Conservation (phyloP, 2,888 invertebrate species). For the Pardosa pseudoannulata region DNA sequence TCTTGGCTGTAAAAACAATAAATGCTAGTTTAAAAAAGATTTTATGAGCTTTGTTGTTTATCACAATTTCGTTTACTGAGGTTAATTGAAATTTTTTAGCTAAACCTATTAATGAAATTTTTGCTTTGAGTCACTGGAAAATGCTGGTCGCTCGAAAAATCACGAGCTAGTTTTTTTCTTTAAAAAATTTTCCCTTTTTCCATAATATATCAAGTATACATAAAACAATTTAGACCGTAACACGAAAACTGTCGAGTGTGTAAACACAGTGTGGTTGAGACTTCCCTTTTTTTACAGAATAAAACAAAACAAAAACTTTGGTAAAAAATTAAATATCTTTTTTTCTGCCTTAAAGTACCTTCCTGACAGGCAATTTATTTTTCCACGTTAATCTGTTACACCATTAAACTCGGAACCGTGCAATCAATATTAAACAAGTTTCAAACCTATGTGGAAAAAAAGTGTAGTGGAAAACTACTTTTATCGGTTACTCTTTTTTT, state of each 20-base stretch:
- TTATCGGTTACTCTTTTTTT: conserved; percentile 28
- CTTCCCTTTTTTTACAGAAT: not conserved
- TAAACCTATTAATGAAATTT: no score
- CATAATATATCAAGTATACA: not conserved
- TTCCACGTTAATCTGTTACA: conserved; percentile 29
- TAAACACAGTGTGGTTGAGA: conserved; percentile 1
- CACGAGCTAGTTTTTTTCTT: not conserved
- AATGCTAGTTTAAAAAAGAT: no score
- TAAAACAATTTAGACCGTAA: not conserved
- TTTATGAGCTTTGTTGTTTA: no score
- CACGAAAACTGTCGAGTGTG: not conserved
- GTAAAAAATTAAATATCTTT: not conserved
- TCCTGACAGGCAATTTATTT: conserved; percentile 54
- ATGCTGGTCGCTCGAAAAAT: not conserved
- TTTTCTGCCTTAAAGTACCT: conserved; percentile 39
- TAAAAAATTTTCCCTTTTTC: not conserved
- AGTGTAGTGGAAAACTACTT: conserved; percentile 5
- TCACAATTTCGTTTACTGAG: no score
- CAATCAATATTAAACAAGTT: conserved; percentile 8
- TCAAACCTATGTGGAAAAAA: conserved; percentile 21
- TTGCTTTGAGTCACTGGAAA: no score
- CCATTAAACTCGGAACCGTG: conserved; percentile 40
- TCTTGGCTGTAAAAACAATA: no score
- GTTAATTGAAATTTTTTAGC: no score
- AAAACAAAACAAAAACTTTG: not conserved